Conservation (phyloP, 2,888 invertebrate genomes). For the Chironomus riparius region DNA sequence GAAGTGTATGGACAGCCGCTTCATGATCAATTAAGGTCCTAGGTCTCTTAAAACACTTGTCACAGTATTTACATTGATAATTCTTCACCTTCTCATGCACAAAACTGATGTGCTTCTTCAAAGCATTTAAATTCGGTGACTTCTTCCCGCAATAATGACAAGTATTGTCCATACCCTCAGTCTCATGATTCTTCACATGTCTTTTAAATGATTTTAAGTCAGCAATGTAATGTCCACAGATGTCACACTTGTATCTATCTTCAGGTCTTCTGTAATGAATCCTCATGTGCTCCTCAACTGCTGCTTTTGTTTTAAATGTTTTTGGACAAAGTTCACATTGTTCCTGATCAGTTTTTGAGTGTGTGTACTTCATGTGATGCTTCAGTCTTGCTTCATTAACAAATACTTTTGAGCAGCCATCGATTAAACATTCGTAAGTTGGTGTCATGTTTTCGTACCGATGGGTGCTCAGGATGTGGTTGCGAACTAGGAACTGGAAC, state of each 20-base stretch:
- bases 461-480: slow-evolving; percentile 35
- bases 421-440: background rate
- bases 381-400: background rate
- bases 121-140: slow-evolving; percentile 38
- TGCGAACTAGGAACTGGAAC: slow-evolving; percentile 36
- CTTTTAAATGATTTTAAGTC: slow-evolving; percentile 10
- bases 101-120: slow-evolving; percentile 38
- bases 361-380: slow-evolving; percentile 17
- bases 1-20: slow-evolving; percentile 40
- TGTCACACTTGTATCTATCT: slow-evolving; percentile 9
- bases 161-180: slow-evolving; percentile 33
- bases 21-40: slow-evolving; percentile 35
- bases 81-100: slow-evolving; percentile 37
- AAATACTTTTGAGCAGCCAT: slow-evolving; percentile 8
- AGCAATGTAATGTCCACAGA: slow-evolving; percentile 16
- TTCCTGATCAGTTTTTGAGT: background rate
- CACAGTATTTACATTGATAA: slow-evolving; percentile 38
- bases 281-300: slow-evolving; percentile 17
- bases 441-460: background rate
- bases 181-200: slow-evolving; percentile 31
- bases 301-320: slow-evolving; percentile 11
- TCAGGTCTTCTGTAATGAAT: slow-evolving; percentile 1
- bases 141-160: slow-evolving; percentile 39
- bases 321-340: slow-evolving; percentile 15
- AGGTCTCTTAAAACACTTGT: slow-evolving; percentile 38